Conservation (phyloP, 2,797 vertebrate genomes). For the Sebastes minor region DNA sequence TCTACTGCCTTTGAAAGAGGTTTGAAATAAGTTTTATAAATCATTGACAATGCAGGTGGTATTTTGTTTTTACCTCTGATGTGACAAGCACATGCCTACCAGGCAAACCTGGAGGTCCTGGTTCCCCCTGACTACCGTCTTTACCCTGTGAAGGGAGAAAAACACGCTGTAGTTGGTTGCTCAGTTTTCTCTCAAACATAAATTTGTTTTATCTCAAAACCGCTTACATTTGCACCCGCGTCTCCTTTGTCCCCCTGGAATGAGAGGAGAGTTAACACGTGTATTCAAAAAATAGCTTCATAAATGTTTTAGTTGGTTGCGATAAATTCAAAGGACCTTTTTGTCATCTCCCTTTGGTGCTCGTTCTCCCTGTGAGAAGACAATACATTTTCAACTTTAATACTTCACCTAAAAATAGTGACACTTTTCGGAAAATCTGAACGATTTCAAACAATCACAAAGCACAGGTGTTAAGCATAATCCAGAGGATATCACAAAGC, state of each 20-base stretch:
- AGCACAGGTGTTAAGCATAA: neutral
- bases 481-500: neutral
- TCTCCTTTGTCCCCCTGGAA: conserved; percentile 81
- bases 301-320: neutral
- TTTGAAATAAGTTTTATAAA: neutral
- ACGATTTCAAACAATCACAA: neutral
- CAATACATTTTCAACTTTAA: neutral
- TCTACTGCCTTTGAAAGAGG: neutral
- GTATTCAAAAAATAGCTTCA: neutral
- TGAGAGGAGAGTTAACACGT: conserved; percentile 3
- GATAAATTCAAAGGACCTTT: conserved; percentile 67
- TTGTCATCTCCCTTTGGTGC: conserved; percentile 74
- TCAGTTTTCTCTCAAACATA: neutral
- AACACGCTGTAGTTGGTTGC: neutral
- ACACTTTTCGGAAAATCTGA: neutral
- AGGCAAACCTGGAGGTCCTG: conserved; percentile 81
- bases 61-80: conserved; percentile 72
- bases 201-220: neutral
- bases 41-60: neutral
- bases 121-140: conserved; percentile 80
- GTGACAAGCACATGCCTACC: conserved; percentile 78
- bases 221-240: conserved; percentile 74
- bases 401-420: neutral
- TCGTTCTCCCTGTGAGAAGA: conserved; percentile 71
- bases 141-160: conserved; percentile 69